Base-by-base conservation (phyloP, 2,888 invertebrate genomes). In the Campopleginae sp. region DNA sequence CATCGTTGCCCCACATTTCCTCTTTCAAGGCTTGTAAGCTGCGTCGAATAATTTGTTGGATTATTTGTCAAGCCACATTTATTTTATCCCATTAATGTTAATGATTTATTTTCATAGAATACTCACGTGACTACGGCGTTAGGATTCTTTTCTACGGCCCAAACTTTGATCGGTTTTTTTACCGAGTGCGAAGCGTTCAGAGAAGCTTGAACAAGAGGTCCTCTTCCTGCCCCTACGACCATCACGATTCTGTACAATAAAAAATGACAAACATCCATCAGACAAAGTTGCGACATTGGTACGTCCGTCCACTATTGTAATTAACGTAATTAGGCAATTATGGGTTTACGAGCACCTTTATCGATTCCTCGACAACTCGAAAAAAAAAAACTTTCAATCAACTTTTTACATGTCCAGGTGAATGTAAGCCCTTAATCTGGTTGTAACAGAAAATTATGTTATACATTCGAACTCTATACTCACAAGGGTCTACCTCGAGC, bases 61-160 rank as follows among this genome's bases (percentile, higher is more conserved):
- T 76, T 51, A 23, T 46, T 27, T 19, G 44, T 58, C n/a, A 3
- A 10, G 12, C 19, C 46, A 68, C 51, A 31, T 8, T 31, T 7
- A 17, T 31, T 31, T 10, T 3, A 17, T n/a, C 14, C 27, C 27
- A 12, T 33, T 10, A 38, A 38, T 38, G 8, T 8, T 10, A 38
- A 38, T 10, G 2, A n/a, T 23, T 66, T 0, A 23, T 42, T 42
- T 31, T 51, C 12, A 42, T 44, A 42, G 27, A 71, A 17, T 80
- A 91, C 93, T 92, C 88, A 94, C 87, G 98, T 98, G 70, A 98
- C 96, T 54, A 99, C 96, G 46, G 99, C 99, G 94, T 98, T 98
- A 0, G 98, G 98, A 95, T 99, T 99, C 94, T 99, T 99, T 94
- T 99, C 99, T 6, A 99, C 97, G 8, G 99, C 99, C 94, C 98